These are phyloP conservation scores for Telenomus remus DNA, from an alignment of 1,140 invertebrate genomes.

Conservation along the genomic window DNA sequence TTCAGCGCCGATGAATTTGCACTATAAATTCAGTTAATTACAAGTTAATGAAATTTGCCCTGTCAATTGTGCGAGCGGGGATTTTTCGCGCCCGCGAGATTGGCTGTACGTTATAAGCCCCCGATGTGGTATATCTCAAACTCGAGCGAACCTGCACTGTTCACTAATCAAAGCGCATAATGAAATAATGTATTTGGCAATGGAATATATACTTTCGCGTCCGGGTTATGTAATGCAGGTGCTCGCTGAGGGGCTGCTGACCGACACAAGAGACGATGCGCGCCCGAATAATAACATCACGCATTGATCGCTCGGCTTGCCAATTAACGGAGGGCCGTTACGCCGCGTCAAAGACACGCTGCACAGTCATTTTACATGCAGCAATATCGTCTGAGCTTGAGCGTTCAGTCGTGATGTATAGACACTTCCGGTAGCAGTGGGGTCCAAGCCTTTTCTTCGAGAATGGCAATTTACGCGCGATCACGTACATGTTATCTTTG, in stretches of 20 bases:
- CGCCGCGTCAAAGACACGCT: constrained; percentile 50
- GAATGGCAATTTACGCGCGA: constrained; percentile 45
- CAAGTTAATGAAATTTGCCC: constrained; percentile 31
- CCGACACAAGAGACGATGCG: constrained; percentile 46
- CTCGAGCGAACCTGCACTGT: constrained; percentile 5
- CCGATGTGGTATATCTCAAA: background rate
- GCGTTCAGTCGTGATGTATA: constrained; percentile 45
- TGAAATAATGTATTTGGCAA: constrained; percentile 47
- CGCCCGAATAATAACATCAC: constrained; percentile 56
- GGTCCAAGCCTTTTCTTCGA: constrained; percentile 37
- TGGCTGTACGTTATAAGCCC: no score
- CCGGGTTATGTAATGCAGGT: constrained; percentile 26
- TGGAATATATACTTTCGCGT: constrained; percentile 33
- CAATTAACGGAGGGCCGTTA: constrained; percentile 60
- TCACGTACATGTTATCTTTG: constrained; percentile 51
- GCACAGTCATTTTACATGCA: constrained; percentile 48
- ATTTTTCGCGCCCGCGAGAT: constrained; percentile 5
- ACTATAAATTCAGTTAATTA: constrained; percentile 24
- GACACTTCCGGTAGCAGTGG: constrained; percentile 48
- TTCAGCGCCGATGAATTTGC: background rate
- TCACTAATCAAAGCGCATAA: constrained; percentile 43
- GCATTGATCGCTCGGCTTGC: constrained; percentile 61
- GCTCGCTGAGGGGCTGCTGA: constrained; percentile 40
- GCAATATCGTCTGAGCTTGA: constrained; percentile 35
- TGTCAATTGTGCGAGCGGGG: constrained; percentile 35